Base-by-base conservation (phyloP, 2,888 invertebrate species). In the Argynnis bischoffii region DNA sequence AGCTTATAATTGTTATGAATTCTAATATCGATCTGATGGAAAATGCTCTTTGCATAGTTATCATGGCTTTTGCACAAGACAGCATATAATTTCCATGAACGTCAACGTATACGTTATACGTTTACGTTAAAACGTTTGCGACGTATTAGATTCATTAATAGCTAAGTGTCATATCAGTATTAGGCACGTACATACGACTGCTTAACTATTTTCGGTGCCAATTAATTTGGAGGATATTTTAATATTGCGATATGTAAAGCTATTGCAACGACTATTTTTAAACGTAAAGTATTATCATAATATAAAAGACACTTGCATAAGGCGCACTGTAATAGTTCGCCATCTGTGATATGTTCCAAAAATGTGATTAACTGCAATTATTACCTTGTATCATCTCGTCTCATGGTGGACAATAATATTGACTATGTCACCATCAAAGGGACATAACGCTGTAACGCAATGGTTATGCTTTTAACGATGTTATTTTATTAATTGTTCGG, bases 331-430 rank as follows among this genome's bases (percentile, higher is more conserved):
- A 63, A 46, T 18, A 60, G 73, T 72, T 75, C 74, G 74, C 77
- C 77, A 76, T 74, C 83, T 84, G 83, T 83, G 82, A 81, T 85
- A 75, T 77, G 75, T 77, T 74, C 79, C 79, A 77, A 72, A 71
- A 78, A 80, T 86, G 84, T 85, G 82, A 85, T 84, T 77, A 71
- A 77, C 75, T 74, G 80, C 84, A 84, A 84, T 76, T 77, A 77
- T 73, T 80, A 78, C 75, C 75, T 77, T 72, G 70, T 73, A 74
- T 71, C 72, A 73, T 41, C 35, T 41, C 35, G 11, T 8, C 6
- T 6, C 35, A 35, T 41, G 35, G 11, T 76, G 76, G 80, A 82
- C 81, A 81, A 80, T 83, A 81, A 81, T 41, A 74, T 67, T 63
- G 50, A 70, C 63, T 11, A 41, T 59, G 57, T 69, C 71, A 51